Conservation (phyloP, 2,113 vertebrate genomes). For the Grallaria varia region DNA sequence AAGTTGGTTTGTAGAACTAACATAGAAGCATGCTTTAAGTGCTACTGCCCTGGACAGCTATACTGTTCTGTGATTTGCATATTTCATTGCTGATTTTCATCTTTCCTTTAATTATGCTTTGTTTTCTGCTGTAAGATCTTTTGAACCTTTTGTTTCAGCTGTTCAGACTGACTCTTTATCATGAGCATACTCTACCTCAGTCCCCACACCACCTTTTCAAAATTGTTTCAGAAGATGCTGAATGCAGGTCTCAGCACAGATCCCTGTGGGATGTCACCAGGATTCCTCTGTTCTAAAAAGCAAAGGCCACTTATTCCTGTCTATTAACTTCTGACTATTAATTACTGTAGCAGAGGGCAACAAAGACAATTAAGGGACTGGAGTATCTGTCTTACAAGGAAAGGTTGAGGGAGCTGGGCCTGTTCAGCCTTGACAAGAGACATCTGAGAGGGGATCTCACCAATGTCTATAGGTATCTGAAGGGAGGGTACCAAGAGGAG, state of each 20-base stretch:
- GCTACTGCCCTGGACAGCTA: not conserved
- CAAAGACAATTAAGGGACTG: not conserved
- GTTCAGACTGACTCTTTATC: not conserved
- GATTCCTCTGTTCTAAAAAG: not conserved
- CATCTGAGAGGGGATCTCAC: too few species aligned
- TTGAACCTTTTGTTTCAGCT: not conserved
- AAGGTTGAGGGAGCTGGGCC: not conserved
- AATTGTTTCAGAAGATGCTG: not conserved
- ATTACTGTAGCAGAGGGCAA: not conserved
- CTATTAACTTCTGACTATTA: not conserved
- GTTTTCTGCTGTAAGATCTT: not conserved
- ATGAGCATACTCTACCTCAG: not conserved
- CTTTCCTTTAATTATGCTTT: not conserved
- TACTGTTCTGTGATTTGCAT: not conserved
- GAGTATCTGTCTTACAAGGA: not conserved
- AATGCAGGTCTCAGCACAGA: not conserved
- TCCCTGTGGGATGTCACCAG: not conserved
- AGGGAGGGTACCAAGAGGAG: not conserved
- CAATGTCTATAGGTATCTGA: not conserved
- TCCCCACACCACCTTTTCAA: not conserved
- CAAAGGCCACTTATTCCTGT: not conserved
- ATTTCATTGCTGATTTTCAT: not conserved
- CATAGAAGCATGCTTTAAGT: not conserved
- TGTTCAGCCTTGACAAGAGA: not conserved
- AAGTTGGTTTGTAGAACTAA: not conserved